These are phyloP conservation scores for Morbakka virulenta DNA, from an alignment of 30 jellyfish, hydroid and myxozoan species.

Conservation along the genomic window DNA sequence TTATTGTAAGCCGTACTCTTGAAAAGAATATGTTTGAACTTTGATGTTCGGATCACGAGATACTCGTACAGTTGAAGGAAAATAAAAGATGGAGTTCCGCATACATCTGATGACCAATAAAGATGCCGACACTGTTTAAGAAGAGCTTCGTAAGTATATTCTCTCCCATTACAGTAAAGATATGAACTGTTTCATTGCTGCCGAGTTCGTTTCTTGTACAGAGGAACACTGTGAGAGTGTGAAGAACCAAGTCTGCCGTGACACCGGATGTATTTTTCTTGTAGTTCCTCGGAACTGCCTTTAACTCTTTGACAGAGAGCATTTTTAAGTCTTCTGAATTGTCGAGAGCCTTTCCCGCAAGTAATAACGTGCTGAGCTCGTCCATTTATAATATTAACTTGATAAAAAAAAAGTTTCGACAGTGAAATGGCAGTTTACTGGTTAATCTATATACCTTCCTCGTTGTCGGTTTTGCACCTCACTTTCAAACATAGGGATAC, in stretches of 20 bases:
- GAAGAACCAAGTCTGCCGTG: conserved; percentile 7
- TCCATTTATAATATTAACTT: conserved; percentile 9
- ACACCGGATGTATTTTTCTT: conserved; percentile 5
- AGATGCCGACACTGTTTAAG: background rate
- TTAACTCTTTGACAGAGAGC: background rate
- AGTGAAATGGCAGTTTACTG: too few species aligned
- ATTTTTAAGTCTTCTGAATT: conserved; percentile 29
- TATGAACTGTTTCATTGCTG: background rate
- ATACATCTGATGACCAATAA: conserved; percentile 29
- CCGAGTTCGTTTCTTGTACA: background rate
- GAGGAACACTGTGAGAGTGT: conserved; percentile 1
- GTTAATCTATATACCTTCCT: too few species aligned
- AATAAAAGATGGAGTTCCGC: conserved; percentile 21
- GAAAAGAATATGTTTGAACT: background rate
- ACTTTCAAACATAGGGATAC: too few species aligned
- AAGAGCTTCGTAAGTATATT: conserved; percentile 15
- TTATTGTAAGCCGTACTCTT: conserved; percentile 8
- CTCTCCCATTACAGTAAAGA: background rate
- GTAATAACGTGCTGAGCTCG: conserved; percentile 5
- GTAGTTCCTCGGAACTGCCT: conserved; percentile 14
- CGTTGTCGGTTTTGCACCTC: too few species aligned
- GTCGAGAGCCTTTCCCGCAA: conserved; percentile 32
- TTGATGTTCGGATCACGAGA: conserved; percentile 5
- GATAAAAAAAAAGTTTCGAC: background rate
- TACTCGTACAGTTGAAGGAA: conserved; percentile 27